Evolutionary conservation across 2,797 vertebrate species (phyloP).

Genomic region (Ctenopoma multispine): DNA sequence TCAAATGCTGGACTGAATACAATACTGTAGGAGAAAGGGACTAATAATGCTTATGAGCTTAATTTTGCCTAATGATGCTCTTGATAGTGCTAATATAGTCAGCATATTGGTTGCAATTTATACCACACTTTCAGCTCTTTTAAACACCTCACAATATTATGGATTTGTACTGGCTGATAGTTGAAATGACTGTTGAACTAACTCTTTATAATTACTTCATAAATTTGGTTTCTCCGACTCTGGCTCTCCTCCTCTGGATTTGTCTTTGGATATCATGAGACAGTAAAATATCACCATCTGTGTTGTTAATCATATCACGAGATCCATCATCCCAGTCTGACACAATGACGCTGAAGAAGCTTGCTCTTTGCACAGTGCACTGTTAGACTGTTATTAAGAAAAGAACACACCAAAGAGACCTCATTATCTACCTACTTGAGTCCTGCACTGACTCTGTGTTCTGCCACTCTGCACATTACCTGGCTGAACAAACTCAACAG

Average conservation of each 20-base stretch:
- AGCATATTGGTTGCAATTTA: background rate
- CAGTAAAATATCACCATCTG: constrained; percentile 16
- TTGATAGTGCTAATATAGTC: background rate
- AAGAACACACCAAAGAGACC: constrained; percentile 40
- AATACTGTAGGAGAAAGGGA: background rate
- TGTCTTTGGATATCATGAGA: constrained; percentile 24
- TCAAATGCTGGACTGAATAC: background rate
- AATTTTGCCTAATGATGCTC: too few relatives aligned
- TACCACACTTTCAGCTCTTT: background rate
- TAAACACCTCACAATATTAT: background rate
- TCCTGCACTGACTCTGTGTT: constrained; percentile 17
- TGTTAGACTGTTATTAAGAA: constrained; percentile 37
- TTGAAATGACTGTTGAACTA: background rate
- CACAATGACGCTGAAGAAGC: constrained; percentile 1
- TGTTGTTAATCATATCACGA: constrained; percentile 12
- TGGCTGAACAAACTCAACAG: constrained; percentile 32
- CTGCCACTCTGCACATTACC: constrained; percentile 41
- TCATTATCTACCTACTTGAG: constrained; percentile 51
- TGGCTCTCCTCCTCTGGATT: background rate
- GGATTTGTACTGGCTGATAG: background rate
- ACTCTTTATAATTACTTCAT: constrained; percentile 1
- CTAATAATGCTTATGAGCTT: too few relatives aligned
- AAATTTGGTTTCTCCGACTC: constrained; percentile 4
- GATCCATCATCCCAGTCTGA: constrained; percentile 25
- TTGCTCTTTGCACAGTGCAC: constrained; percentile 25